Evolutionary conservation across 2,797 vertebrate species (phyloP), one percentile per base, ranked within the genome.

Genomic region (Gorsachius magnificus): DNA sequence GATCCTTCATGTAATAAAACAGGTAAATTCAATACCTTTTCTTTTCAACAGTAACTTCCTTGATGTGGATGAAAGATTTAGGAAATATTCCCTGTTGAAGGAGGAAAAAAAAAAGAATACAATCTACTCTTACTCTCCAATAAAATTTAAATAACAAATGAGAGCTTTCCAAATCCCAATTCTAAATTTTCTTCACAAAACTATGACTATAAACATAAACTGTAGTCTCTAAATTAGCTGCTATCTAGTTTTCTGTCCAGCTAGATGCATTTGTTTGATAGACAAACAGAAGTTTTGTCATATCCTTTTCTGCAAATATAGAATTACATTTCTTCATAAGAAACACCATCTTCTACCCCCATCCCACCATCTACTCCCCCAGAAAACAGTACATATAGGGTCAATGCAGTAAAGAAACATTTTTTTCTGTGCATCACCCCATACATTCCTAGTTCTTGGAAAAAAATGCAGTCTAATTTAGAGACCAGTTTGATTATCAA

Each of bases 71-170:
- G 87, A 99, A 99, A 78, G 98, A 99, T 94, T 98, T 99, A 41
- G 99, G 99, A 94, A 99, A 99, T 94, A 99, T 98, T 69, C 99
- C 99, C 99, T 99, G 92, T 85, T 90, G 87, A 79, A 65, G 20
- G 33, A 93, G 7, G 3, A 6, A 48, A 60, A 77, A 58, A 48
- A 74, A 51, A 13, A 14, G 41, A 58, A 28, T 7, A 26, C 13
- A 71, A 19, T n/a, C 18, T 35, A 70, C 17, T 28, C 4, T 81
- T 75, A 33, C 9, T 84, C 18, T 69, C 9, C 15, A 58, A 51
- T 31, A 78, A n/a, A 11, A 26, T 22, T 51, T 41, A 63, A 24
- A 7, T 66, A 46, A 76, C 21, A 79, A 57, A 33, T 13, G 6
- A 61, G 51, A 74, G 6, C 25, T 64, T 82, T 83, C 54, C 20